A percentile compares a stretch with the other conserved stretches of the same genome.
These are phyloP conservation scores for Tineola bisselliella DNA, from an alignment of 2,888 invertebrate species.

Conservation along the genomic window DNA sequence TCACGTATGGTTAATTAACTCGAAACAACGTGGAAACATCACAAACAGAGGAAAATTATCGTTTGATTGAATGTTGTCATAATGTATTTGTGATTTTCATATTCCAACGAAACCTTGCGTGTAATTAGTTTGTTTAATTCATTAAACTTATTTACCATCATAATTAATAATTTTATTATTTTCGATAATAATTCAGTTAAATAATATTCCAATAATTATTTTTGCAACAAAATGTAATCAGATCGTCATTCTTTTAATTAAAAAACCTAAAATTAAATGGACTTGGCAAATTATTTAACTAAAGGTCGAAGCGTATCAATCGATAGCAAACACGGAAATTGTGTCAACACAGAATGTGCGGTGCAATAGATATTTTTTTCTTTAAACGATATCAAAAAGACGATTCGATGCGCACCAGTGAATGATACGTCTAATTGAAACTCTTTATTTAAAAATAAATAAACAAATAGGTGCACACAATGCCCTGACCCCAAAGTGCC, in stretches of 20 bases:
- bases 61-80: background rate
- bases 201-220: background rate
- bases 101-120: background rate
- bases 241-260: too few species aligned
- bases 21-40: background rate
- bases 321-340: too few species aligned
- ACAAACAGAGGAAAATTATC: constrained; percentile 2
- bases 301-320: too few species aligned
- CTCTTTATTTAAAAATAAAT: too few species aligned
- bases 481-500: too few species aligned
- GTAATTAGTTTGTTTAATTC: background rate
- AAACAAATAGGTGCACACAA: too few species aligned
- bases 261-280: too few species aligned
- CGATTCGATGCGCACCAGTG: background rate
- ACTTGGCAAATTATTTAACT: too few species aligned
- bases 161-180: background rate
- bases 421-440: too few species aligned
- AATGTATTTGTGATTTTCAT: constrained; percentile 3
- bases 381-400: background rate
- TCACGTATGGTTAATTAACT: background rate
- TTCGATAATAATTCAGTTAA: background rate
- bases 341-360: too few species aligned
- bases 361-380: background rate
- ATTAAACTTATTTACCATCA: background rate
- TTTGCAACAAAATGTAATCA: background rate